Evolutionary conservation across 2,888 invertebrate species (phyloP).

Genomic region (Latrodectus elegans): DNA sequence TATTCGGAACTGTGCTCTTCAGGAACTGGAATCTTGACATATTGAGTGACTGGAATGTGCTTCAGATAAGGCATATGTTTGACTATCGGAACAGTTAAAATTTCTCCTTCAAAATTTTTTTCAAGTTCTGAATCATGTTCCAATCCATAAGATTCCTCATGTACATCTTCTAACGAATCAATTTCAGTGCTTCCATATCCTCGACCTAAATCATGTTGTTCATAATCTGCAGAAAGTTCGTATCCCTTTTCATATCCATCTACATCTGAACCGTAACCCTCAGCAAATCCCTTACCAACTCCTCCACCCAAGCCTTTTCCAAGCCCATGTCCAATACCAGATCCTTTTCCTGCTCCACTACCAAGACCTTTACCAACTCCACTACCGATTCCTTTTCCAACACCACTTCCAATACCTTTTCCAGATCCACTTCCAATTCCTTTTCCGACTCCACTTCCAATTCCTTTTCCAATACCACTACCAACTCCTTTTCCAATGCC

Average conservation of each 20-base stretch:
- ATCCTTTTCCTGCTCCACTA: constrained; percentile 20
- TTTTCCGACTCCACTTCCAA: constrained; percentile 19
- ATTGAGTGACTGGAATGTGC: constrained; percentile 45
- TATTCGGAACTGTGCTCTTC: constrained; percentile 17
- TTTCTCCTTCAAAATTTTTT: constrained; percentile 38
- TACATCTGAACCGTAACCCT: constrained; percentile 33
- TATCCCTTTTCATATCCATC: constrained; percentile 20
- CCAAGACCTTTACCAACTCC: constrained; percentile 41
- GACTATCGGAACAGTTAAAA: constrained; percentile 42
- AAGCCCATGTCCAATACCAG: constrained; percentile 29
- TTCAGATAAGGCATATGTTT: constrained; percentile 16
- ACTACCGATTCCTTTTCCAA: constrained; percentile 28
- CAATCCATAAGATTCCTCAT: constrained; percentile 14
- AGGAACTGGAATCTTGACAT: constrained; percentile 28
- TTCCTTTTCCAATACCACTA: constrained; percentile 24
- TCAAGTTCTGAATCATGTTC: constrained; percentile 16
- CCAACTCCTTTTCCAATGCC: constrained; percentile 38
- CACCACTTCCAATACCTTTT: constrained; percentile 27
- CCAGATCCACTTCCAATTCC: constrained; percentile 45
- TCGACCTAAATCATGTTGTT: constrained; percentile 9
- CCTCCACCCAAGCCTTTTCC: constrained; percentile 38
- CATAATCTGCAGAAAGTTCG: constrained; percentile 28
- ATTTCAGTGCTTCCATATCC: constrained; percentile 20
- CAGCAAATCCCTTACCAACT: constrained; percentile 39
- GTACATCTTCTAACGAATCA: constrained; percentile 31